phyloP scores from a whole-genome alignment of 2,888 invertebrate species.

The Mongoloraphidia duomilia region DNA sequence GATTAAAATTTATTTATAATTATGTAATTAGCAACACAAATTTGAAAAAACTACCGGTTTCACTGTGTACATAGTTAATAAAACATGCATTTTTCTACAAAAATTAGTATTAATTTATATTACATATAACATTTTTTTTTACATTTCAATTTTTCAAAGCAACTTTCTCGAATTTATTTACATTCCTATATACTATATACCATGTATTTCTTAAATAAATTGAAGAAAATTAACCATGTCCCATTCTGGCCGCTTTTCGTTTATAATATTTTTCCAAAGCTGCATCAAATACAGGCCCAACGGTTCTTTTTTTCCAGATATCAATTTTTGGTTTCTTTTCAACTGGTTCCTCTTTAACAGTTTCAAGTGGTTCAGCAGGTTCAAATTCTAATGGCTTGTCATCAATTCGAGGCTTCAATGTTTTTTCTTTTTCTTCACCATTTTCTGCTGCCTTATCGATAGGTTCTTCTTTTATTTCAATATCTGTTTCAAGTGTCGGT shows the following conservation, averaged over 20 bases:
- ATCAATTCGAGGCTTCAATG: slow-evolving; percentile 14
- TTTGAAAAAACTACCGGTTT: too few species aligned
- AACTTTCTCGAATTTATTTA: too few species aligned
- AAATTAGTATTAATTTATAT: too few species aligned
- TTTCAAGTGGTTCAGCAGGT: background rate
- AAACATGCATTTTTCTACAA: too few species aligned
- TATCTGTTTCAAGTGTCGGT: slow-evolving; percentile 13
- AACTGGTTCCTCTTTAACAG: slow-evolving; percentile 8
- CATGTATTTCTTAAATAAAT: too few species aligned
- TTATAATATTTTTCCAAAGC: slow-evolving; percentile 63
- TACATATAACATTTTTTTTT: too few species aligned
- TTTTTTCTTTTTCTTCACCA: slow-evolving; percentile 15
- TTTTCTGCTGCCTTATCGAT: slow-evolving; percentile 14
- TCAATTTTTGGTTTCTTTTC: slow-evolving; percentile 41
- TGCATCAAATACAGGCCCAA: slow-evolving; percentile 59
- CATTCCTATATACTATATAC: too few species aligned
- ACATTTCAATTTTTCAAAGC: too few species aligned
- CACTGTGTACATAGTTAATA: too few species aligned
- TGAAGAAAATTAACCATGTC: background rate
- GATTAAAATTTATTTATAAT: too few species aligned
- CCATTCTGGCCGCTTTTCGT: slow-evolving; percentile 38
- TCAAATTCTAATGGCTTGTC: slow-evolving; percentile 10
- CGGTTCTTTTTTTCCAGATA: slow-evolving; percentile 75
- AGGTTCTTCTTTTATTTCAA: slow-evolving; percentile 11
- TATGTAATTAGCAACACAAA: too few species aligned